Evolutionary conservation across 2,797 vertebrate species (phyloP), one percentile per base, ranked within the genome.

Genomic region (Diglossa cyanea): DNA sequence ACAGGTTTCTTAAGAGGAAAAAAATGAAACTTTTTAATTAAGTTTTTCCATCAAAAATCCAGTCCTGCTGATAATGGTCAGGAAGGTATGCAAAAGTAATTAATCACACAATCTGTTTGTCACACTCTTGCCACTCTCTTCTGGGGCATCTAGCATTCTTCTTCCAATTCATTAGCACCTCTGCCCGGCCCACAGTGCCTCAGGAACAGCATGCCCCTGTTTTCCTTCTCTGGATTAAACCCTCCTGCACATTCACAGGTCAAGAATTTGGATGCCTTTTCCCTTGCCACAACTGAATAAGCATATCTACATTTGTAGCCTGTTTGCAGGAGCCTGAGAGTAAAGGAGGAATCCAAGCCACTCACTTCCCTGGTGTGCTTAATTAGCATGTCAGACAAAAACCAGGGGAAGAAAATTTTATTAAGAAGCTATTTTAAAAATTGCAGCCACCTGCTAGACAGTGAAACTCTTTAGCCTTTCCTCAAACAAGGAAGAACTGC

Each of bases 21-120:
- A 97, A 97, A 96, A 97, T 90, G 60, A 37, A 96, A 96, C 83
- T 94, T 97, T 97, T 97, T 96, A 98, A 98, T 98, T 98, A 97
- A 96, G 53, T 95, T 97, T 97, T 97, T 95, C 77, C 89, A 96
- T 97, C 94, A 97, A 90, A 98, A 98, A 95, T 88, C 79, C 80
- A 94, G 90, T 96, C 97, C 95, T 97, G 97, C 97, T 98, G 97
- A 95, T 96, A 97, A 91, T 78, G 92, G 68, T 91, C 96, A 95
- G 92, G 84, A 96, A 98, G 92, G 96, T 94, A 96, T 96, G 93
- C 77, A 95, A 93, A 98, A 98, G 96, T 97, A 98, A 98, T 98
- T 98, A 97, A 11, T 81, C 79, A 81, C 92, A 94, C 97, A 98
- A 97, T 97, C 97, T 98, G 97, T 88, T 96, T 97, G 90, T 97